phyloP scores from a whole-genome alignment of 1,140 invertebrate genomes.

The Drosophila bocqueti region DNA sequence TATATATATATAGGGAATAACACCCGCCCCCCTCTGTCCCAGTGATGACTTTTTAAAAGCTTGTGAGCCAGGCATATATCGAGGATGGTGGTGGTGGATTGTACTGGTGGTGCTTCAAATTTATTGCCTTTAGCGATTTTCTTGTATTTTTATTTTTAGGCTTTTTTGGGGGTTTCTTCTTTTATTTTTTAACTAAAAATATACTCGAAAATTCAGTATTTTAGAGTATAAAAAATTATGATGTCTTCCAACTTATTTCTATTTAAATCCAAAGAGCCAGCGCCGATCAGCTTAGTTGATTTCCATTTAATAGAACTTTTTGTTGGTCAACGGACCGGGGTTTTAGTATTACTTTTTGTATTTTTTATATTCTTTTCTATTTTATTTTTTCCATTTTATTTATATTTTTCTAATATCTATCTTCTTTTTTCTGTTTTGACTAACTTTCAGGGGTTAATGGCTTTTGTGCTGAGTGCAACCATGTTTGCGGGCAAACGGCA shows the following conservation, averaged over 20 bases:
- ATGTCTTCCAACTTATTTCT: background rate
- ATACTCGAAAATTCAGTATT: background rate
- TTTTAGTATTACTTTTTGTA: slow-evolving; percentile 1
- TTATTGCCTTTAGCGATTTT: background rate
- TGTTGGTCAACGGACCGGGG: background rate
- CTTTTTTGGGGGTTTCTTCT: too few relatives aligned
- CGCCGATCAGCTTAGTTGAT: background rate
- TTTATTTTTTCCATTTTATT: background rate
- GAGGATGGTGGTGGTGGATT: background rate
- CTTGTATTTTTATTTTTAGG: background rate
- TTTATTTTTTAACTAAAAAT: background rate
- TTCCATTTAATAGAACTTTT: slow-evolving; percentile 18
- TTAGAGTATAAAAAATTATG: background rate
- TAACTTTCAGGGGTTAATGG: slow-evolving; percentile 27
- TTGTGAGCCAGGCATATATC: slow-evolving; percentile 12
- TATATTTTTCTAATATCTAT: background rate
- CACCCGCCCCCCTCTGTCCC: background rate
- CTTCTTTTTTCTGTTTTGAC: background rate
- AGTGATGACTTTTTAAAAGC: slow-evolving; percentile 41
- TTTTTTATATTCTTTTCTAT: background rate
- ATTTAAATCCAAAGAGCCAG: background rate
- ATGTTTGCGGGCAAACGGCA: slow-evolving; percentile 42
- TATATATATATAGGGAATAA: background rate
- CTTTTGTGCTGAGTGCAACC: slow-evolving; percentile 42
- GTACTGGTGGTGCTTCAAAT: slow-evolving; percentile 1